phyloP scores from a whole-genome alignment of 2,797 vertebrate genomes.

The Threskiornis aethiopicus region DNA sequence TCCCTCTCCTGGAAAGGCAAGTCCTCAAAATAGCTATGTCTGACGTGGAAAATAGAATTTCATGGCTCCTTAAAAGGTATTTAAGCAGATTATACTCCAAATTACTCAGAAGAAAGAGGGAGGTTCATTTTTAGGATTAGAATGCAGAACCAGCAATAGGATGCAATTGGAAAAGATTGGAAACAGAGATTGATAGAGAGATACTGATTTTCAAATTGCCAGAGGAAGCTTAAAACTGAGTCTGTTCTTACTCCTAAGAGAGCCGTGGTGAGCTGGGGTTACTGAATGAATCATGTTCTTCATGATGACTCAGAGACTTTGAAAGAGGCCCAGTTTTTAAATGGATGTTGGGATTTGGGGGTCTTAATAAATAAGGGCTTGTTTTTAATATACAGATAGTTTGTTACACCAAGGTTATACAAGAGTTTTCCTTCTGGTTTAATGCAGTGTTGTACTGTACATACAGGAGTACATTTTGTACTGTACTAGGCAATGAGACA shows the following conservation, averaged over 20 bases:
- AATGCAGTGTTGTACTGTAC: background rate
- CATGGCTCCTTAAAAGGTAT: slow-evolving; percentile 52
- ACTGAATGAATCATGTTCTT: slow-evolving; percentile 57
- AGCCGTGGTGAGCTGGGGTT: background rate
- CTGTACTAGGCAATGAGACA: background rate
- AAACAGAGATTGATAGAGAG: slow-evolving; percentile 20
- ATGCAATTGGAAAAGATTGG: slow-evolving; percentile 27
- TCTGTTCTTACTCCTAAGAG: slow-evolving; percentile 35
- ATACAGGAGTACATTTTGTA: slow-evolving; percentile 38
- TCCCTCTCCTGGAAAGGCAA: slow-evolving; percentile 26
- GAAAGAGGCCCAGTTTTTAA: slow-evolving; percentile 55
- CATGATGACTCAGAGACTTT: slow-evolving; percentile 56
- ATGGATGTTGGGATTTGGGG: slow-evolving; percentile 21
- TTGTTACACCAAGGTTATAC: background rate
- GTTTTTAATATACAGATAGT: slow-evolving; percentile 39
- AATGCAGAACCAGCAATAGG: background rate
- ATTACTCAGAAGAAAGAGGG: background rate
- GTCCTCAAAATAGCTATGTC: slow-evolving; percentile 34
- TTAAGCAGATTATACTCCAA: slow-evolving; percentile 45
- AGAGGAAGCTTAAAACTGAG: slow-evolving; percentile 54
- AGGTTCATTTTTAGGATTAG: background rate
- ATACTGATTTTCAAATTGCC: slow-evolving; percentile 23
- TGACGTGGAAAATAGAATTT: slow-evolving; percentile 36
- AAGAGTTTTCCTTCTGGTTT: background rate
- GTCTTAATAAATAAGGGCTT: slow-evolving; percentile 52